These are phyloP conservation scores for Calyptommatus sinebrachiatus DNA, from an alignment of 2,113 vertebrate species.

Conservation along the genomic window DNA sequence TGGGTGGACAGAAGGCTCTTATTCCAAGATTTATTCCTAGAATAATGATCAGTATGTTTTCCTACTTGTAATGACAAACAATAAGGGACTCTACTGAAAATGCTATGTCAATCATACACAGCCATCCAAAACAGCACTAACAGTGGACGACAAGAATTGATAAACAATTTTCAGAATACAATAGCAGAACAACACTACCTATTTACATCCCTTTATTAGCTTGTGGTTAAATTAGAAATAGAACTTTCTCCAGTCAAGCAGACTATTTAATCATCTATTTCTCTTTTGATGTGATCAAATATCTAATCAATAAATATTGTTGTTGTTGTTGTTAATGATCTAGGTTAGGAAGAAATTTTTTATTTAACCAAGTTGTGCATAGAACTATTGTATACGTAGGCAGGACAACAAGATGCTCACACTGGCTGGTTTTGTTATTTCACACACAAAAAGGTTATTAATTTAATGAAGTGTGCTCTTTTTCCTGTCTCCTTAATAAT, in stretches of 20 bases:
- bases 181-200: neutral
- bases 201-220: neutral
- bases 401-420: neutral
- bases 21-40: too few relatives aligned
- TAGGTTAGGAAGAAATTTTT: neutral
- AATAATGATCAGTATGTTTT: too few relatives aligned
- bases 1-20: too few relatives aligned
- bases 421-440: neutral
- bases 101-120: too few relatives aligned
- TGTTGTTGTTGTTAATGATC: neutral
- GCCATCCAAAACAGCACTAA: too few relatives aligned
- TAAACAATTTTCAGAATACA: neutral
- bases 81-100: too few relatives aligned
- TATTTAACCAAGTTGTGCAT: neutral
- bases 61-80: too few relatives aligned
- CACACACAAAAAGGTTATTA: too few relatives aligned
- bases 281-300: too few relatives aligned
- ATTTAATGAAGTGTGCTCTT: neutral
- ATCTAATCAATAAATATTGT: too few relatives aligned
- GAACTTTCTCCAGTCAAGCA: neutral
- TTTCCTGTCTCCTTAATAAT: neutral
- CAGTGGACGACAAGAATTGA: neutral
- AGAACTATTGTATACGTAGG: neutral
- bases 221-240: neutral
- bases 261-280: too few relatives aligned